Evolutionary conservation across 2,797 vertebrate species (phyloP).

Genomic region (Mus caroli): DNA sequence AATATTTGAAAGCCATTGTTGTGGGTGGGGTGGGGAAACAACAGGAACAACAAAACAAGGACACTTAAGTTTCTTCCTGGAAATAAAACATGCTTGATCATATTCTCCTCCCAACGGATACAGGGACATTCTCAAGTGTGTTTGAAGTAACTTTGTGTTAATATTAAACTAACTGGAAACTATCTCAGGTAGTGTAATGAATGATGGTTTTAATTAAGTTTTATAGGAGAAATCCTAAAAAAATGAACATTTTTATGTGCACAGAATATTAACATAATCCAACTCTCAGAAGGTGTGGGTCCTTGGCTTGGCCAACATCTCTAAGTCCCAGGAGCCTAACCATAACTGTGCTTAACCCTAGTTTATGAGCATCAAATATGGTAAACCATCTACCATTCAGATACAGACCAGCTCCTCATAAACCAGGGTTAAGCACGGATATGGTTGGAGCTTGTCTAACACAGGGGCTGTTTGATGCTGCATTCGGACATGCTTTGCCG

Average conservation of each 20-base stretch:
- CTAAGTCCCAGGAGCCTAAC: background rate
- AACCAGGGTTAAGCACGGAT: background rate
- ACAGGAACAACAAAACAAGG: background rate
- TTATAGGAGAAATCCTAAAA: constrained; percentile 17
- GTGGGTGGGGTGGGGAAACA: background rate
- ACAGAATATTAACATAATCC: too few species aligned
- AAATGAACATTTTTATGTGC: background rate
- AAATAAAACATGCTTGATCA: background rate
- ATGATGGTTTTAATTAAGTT: constrained; percentile 51
- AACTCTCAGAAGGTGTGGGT: background rate
- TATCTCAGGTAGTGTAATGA: constrained; percentile 32
- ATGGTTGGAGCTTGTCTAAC: background rate
- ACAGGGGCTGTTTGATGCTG: background rate
- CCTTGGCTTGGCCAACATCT: background rate
- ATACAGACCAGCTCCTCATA: background rate
- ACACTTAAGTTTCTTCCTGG: constrained; percentile 25
- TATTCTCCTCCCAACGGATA: background rate
- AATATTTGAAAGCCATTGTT: constrained; percentile 1
- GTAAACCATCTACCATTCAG: constrained; percentile 12
- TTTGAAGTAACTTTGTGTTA: background rate
- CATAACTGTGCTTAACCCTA: background rate
- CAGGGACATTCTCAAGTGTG: constrained; percentile 30
- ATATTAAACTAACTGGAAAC: constrained; percentile 28
- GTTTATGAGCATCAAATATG: background rate
- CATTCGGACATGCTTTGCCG: background rate